Percentiles rank a stretch among this genome's conserved stretches.
phyloP scores from a whole-genome alignment of 1,140 invertebrate genomes.

The Trypoxylus dichotomus region DNA sequence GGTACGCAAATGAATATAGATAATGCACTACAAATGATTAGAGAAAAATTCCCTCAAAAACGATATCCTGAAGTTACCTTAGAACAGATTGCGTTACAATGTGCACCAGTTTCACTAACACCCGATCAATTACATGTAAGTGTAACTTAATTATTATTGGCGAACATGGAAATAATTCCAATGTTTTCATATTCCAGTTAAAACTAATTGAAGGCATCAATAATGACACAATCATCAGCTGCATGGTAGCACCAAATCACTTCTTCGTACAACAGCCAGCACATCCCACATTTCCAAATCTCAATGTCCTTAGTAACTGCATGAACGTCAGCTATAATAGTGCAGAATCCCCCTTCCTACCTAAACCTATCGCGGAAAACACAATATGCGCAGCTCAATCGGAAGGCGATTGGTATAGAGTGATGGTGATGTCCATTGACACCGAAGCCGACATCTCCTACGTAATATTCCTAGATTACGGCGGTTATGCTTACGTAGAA shows the following conservation, averaged over 20 bases:
- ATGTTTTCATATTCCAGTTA: conserved; percentile 60
- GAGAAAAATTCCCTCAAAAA: conserved; percentile 78
- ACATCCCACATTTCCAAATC: conserved; percentile 84
- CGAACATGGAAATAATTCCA: background rate
- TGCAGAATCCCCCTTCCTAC: conserved; percentile 66
- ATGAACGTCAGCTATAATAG: conserved; percentile 70
- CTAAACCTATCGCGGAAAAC: conserved; percentile 64
- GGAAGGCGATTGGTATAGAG: conserved; percentile 85
- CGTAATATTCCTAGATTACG: conserved; percentile 91
- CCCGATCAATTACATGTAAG: conserved; percentile 69
- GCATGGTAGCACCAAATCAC: conserved; percentile 80
- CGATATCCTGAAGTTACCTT: conserved; percentile 78
- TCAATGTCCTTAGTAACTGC: conserved; percentile 74
- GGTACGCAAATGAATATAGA: conserved; percentile 70
- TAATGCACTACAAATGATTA: conserved; percentile 78
- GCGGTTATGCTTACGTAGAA: conserved; percentile 82
- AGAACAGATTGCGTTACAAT: conserved; percentile 67
- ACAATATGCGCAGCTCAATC: conserved; percentile 86
- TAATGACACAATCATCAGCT: conserved; percentile 87
- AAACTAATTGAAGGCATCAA: conserved; percentile 87
- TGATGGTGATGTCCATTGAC: conserved; percentile 75
- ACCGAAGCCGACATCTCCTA: conserved; percentile 70
- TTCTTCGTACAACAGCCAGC: conserved; percentile 92
- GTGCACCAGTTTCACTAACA: conserved; percentile 60
- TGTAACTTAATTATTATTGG: conserved; percentile 35